Percentiles rank a stretch among this genome's conserved stretches.
phyloP scores from a whole-genome alignment of 2,113 vertebrate species.

The Marmota monax region DNA sequence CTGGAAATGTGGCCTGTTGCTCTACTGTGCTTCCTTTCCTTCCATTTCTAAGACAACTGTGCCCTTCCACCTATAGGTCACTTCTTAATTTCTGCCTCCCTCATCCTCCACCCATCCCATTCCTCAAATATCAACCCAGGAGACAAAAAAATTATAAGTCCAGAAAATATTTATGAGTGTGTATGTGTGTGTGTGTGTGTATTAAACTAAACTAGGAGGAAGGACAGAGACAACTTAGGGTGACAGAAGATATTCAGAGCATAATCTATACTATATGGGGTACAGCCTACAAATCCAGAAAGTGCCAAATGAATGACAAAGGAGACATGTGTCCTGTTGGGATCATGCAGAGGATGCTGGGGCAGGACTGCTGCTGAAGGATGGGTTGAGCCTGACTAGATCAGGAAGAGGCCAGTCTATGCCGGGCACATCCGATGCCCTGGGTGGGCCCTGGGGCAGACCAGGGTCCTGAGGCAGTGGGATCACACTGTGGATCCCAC shows the following conservation, averaged over 20 bases:
- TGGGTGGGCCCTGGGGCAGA: not conserved
- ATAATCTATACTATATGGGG: not conserved
- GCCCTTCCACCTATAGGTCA: not conserved
- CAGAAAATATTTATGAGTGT: not conserved
- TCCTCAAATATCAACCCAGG: not conserved
- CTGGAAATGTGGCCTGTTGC: not conserved
- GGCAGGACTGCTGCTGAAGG: not conserved
- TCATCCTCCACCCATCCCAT: not conserved
- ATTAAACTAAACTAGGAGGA: not conserved
- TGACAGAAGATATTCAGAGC: not conserved
- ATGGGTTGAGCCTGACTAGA: not conserved
- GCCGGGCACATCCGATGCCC: not conserved
- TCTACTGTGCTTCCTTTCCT: not conserved
- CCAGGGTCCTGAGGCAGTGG: not conserved
- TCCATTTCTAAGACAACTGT: not conserved
- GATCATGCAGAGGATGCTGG: not conserved
- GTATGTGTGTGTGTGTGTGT: not conserved
- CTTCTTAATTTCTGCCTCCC: not conserved
- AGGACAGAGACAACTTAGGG: not conserved
- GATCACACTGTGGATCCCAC: rapidly evolving
- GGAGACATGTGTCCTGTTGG: not conserved
- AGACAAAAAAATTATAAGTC: not conserved
- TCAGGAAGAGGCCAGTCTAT: rapidly evolving
- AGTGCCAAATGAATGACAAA: not conserved
- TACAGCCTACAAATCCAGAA: not conserved